These are phyloP conservation scores for Eupithecia dodoneata DNA, from an alignment of 2,888 invertebrate genomes.

Conservation along the genomic window DNA sequence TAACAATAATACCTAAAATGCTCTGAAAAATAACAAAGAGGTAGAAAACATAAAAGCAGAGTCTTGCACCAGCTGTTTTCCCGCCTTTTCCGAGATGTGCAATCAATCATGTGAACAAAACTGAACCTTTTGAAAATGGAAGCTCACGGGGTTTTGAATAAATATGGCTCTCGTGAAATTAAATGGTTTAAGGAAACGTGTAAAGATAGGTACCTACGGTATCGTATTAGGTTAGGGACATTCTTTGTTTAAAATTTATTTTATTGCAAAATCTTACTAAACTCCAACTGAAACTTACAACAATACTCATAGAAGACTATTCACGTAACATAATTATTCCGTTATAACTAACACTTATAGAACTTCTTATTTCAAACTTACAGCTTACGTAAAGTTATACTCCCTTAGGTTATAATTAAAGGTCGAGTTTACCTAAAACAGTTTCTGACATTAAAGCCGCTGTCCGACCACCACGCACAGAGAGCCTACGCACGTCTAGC, in stretches of 20 bases:
- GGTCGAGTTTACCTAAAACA: neutral
- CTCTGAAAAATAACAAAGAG: conserved; percentile 7
- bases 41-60: conserved; percentile 9
- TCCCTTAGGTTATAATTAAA: neutral
- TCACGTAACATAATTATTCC: neutral
- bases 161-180: conserved; percentile 15
- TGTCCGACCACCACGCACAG: too few species aligned
- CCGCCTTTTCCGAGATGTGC: conserved; percentile 21
- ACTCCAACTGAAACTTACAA: too few species aligned
- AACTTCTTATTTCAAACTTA: neutral
- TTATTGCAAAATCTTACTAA: too few species aligned
- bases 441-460: neutral
- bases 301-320: neutral
- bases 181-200: neutral
- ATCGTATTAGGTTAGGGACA: neutral
- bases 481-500: too few species aligned
- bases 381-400: neutral
- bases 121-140: conserved; percentile 29
- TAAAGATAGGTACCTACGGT: neutral
- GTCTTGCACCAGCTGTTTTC: conserved; percentile 24
- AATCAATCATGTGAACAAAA: conserved; percentile 32
- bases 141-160: conserved; percentile 23
- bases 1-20: neutral
- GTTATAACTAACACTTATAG: neutral
- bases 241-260: neutral